A percentile compares a stretch with the other conserved stretches of the same genome.
Conservation (phyloP, 2,113 vertebrate genomes). For the Guaruba guarouba region DNA sequence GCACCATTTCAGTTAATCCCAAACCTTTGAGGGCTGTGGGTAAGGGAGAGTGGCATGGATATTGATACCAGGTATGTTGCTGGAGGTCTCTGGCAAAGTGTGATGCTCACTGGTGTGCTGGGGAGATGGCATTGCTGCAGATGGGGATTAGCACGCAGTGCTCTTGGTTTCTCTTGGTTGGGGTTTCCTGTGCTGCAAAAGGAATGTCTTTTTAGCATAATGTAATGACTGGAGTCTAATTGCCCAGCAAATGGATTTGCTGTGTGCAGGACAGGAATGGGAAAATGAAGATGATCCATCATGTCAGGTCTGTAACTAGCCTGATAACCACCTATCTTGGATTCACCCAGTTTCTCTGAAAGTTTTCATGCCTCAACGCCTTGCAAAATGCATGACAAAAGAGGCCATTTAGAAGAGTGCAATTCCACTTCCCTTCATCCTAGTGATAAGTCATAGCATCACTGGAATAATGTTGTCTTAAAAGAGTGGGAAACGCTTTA, state of each 20-base stretch:
- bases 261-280: not conserved
- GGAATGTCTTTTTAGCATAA: not conserved
- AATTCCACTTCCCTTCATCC: not conserved
- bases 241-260: slow-evolving; percentile 56
- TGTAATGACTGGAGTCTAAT: slow-evolving; percentile 36
- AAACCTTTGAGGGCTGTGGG: not conserved
- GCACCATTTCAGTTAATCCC: not conserved
- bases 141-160: not conserved
- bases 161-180: not conserved
- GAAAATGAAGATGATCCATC: slow-evolving; percentile 51
- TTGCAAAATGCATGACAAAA: slow-evolving; percentile 41
- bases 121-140: not conserved
- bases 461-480: slow-evolving; percentile 5
- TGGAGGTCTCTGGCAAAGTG: not conserved
- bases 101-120: accelerated
- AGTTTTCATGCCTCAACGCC: slow-evolving; percentile 38
- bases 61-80: accelerated
- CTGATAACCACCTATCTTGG: not conserved
- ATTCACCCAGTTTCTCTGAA: not conserved
- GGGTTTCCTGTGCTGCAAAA: not conserved
- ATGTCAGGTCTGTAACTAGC: not conserved
- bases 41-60: not conserved
- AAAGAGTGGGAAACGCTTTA: not conserved
- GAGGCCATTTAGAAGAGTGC: not conserved
- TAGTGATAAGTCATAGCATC: not conserved